A percentile compares a stretch with the other conserved stretches of the same genome.
Evolutionary conservation across 2,888 invertebrate genomes (phyloP).

Genomic region (Catocala fraxini): DNA sequence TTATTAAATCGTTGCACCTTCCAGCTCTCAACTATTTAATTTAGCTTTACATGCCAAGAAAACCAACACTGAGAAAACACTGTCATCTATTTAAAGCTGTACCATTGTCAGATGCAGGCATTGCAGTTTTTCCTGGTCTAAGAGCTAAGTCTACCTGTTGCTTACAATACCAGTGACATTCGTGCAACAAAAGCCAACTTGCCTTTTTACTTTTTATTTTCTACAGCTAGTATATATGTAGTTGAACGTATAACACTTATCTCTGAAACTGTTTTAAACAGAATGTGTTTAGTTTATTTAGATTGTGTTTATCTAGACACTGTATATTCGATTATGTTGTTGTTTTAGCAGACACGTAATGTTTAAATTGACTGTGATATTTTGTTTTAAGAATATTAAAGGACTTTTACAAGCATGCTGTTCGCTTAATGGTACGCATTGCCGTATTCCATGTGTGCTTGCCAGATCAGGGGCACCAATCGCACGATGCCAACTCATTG

Average conservation of each 20-base stretch:
- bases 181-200: slow-evolving; percentile 38
- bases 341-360: too few species aligned
- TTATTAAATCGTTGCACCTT: not conserved
- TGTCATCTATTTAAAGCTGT: slow-evolving; percentile 31
- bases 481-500: too few species aligned
- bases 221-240: slow-evolving; percentile 15
- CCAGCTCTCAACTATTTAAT: slow-evolving; percentile 10
- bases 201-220: slow-evolving; percentile 31
- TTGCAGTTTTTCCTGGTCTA: slow-evolving; percentile 31
- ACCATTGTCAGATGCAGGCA: slow-evolving; percentile 43
- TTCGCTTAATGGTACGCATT: too few species aligned
- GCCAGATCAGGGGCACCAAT: too few species aligned
- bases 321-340: too few species aligned
- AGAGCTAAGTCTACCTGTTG: slow-evolving; percentile 43
- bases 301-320: too few species aligned
- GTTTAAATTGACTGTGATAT: too few species aligned
- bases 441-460: too few species aligned
- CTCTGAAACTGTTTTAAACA: not conserved
- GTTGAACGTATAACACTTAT: not conserved
- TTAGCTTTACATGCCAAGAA: slow-evolving; percentile 15
- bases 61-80: slow-evolving; percentile 16
- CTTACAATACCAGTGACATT: slow-evolving; percentile 43
- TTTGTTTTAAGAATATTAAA: too few species aligned
- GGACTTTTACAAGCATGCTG: too few species aligned
- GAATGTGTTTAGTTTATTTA: not conserved